Evolutionary conservation across 92 coral and sea anemone species (phyloP).

Genomic region (Paramuricea clavata): DNA sequence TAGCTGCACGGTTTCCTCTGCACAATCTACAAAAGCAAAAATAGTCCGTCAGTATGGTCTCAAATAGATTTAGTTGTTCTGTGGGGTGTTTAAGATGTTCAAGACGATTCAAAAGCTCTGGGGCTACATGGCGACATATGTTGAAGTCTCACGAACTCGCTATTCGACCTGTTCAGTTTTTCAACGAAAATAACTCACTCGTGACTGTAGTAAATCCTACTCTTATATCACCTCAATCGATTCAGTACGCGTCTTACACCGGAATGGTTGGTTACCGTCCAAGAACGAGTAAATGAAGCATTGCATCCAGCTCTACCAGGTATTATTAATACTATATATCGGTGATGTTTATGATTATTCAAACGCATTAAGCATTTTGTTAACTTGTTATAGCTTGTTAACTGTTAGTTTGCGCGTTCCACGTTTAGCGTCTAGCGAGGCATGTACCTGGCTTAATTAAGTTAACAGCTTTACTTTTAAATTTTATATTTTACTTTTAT

Average conservation of each 20-base stretch:
- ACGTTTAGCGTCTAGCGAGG: too few species aligned
- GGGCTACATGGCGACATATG: constrained; percentile 18
- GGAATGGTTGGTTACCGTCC: neutral
- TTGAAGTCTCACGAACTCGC: neutral
- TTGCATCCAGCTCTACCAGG: constrained; percentile 10
- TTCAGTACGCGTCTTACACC: neutral
- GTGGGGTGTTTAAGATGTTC: neutral
- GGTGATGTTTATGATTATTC: neutral
- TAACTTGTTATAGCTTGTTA: neutral
- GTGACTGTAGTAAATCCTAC: neutral
- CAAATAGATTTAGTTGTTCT: neutral
- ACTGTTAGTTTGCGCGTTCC: too few species aligned
- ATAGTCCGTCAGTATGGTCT: neutral
- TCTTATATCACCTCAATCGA: neutral
- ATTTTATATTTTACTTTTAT: neutral
- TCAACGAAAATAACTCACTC: neutral
- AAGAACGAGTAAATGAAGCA: neutral
- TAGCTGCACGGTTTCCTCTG: neutral
- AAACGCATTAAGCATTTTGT: neutral
- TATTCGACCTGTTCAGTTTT: neutral
- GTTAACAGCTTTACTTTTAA: too few species aligned
- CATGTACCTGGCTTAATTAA: too few species aligned
- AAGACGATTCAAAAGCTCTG: neutral
- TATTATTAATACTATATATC: neutral
- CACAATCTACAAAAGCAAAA: neutral